Evolutionary conservation across 2,888 invertebrate genomes (phyloP), one percentile per base, ranked within the genome.

Genomic region (Zelleria hepariella): DNA sequence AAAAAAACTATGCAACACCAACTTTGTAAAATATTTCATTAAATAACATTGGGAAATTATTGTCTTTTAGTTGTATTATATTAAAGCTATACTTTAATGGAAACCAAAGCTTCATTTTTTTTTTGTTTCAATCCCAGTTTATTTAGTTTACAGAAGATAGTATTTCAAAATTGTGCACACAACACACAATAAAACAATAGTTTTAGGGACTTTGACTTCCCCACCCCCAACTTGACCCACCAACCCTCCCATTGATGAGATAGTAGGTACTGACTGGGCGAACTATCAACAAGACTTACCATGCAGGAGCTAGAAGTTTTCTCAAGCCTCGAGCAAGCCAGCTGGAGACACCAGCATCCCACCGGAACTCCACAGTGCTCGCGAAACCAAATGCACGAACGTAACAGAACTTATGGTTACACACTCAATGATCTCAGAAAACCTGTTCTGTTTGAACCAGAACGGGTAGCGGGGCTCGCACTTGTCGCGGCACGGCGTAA

Each of bases 401-500:
- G 32, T 42, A 42, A 42, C 32, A 3, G 32, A 42, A 42, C 32
- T 42, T 42, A 15, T 42, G 15, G 32, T 42, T 42, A 15, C 32
- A 82, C 80, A 80, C 75, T 70, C 77, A 82, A 83, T 82, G 81
- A 83, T 78, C 73, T 73, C 69, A 70, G 64, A 71, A 76, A 86
- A 86, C 86, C 80, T 73, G 84, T 86, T 83, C 73, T 10, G 32
- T 42, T 42, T 42, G 52, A 21, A 52, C 27, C 55, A 26, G 27
- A 26, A 55, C 55, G 5, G 27, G 20, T 27, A 42, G 32, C 15
- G 55, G 21, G n/a, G 55, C 27, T 6, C 57, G 47, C 57, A 57
- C 47, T 57, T 57, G 57, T 24, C 24, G 23, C 10, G 2, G 21
- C 6, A 57, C 47, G 15, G 42, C 47, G 3, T 20, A 57, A 42